Conservation (phyloP, 2,797 vertebrate species). For the Orientallactaga sibirica region DNA sequence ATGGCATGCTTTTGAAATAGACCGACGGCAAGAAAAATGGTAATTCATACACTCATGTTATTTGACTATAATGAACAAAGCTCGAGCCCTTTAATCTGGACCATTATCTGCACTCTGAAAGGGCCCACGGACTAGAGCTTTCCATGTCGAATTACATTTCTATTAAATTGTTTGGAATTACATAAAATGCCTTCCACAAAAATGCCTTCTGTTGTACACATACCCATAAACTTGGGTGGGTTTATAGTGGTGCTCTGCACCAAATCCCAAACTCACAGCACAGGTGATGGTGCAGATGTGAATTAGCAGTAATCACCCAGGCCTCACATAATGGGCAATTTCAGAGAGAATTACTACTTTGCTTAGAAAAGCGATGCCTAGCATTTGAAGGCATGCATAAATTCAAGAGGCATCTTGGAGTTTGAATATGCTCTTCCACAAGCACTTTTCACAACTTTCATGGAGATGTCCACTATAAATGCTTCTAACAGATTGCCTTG, state of each 20-base stretch:
- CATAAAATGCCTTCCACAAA: constrained; percentile 72
- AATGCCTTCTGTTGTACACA: constrained; percentile 24
- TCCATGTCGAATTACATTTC: constrained; percentile 76
- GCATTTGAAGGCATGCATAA: constrained; percentile 57
- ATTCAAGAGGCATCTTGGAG: constrained; percentile 32
- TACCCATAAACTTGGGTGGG: constrained; percentile 40
- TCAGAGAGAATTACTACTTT: constrained; percentile 67
- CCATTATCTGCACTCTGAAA: constrained; percentile 77
- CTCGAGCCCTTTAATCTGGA: constrained; percentile 76
- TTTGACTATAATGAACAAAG: constrained; percentile 74
- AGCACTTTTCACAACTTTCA: constrained; percentile 53
- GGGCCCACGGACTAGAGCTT: constrained; percentile 58
- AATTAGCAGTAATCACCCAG: constrained; percentile 69
- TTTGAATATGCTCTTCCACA: constrained; percentile 50
- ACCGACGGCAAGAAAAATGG: constrained; percentile 71
- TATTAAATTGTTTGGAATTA: constrained; percentile 82
- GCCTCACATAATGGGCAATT: constrained; percentile 69
- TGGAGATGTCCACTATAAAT: constrained; percentile 18
- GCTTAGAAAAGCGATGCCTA: constrained; percentile 28
- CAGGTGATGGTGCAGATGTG: constrained; percentile 19
- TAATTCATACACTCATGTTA: constrained; percentile 68
- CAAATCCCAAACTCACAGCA: background rate
- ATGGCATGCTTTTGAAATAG: constrained; percentile 71
- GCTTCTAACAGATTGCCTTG: background rate
- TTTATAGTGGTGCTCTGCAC: background rate